phyloP scores from a whole-genome alignment of 2,113 vertebrate species.

The Empidonax alnorum region DNA sequence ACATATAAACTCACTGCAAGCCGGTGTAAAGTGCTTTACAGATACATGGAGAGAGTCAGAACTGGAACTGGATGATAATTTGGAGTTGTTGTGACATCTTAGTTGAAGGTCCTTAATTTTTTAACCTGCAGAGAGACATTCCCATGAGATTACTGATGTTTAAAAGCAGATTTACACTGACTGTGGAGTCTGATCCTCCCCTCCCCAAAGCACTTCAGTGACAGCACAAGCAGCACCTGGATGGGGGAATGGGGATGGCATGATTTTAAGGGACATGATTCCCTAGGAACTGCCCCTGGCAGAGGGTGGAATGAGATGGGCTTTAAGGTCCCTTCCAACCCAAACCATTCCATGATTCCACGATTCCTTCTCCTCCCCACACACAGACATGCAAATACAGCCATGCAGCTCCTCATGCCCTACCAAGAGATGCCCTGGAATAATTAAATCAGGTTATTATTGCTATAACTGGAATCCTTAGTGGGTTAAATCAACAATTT shows the following conservation, averaged over 20 bases:
- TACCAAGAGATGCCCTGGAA: background rate
- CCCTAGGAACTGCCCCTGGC: background rate
- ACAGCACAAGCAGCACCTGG: conserved; percentile 9
- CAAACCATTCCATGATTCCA: background rate
- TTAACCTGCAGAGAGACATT: background rate
- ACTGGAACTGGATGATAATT: conserved; percentile 76
- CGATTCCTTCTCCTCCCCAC: background rate
- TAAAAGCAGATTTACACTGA: background rate
- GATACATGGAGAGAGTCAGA: background rate
- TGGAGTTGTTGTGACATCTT: background rate
- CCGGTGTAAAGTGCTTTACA: conserved; percentile 54
- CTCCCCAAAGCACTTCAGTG: conserved; percentile 54
- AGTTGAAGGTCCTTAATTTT: conserved; percentile 1
- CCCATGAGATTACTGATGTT: background rate
- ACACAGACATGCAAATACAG: background rate
- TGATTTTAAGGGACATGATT: fast-evolving
- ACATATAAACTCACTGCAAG: background rate
- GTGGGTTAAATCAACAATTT: background rate
- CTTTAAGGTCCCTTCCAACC: background rate
- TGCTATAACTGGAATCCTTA: conserved; percentile 42
- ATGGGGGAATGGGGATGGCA: background rate
- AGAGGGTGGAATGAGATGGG: background rate
- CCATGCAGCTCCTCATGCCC: background rate
- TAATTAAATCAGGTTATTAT: conserved; percentile 17
- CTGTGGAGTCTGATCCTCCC: conserved; percentile 4